Base-by-base conservation (phyloP, 2,113 vertebrate species). In the Rhinopithecus roxellana region DNA sequence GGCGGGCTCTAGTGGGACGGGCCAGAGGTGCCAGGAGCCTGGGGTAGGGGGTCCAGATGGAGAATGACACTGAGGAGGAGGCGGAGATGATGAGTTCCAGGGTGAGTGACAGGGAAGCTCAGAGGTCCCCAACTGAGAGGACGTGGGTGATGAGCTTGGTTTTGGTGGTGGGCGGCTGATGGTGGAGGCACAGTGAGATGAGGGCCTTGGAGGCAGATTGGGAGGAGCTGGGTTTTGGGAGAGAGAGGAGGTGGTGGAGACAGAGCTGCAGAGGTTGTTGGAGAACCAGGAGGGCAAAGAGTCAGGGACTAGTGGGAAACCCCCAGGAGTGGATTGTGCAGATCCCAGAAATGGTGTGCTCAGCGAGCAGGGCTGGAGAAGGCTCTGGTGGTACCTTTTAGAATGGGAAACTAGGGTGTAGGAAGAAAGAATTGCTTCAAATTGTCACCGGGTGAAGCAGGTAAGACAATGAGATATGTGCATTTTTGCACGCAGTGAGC, bases 381-480 rank as follows among this genome's bases (percentile, higher is more conserved):
- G 59, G 18, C 30, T 14, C 77, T 27, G 43, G 79, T 2, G 45
- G 35, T 5, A 5, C 64, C 35, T 40, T 90, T 84, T 25, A 17
- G 18, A 52, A 48, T 22, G 69, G 50, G 80, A 43, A 55, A 11
- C 25, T 82, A 75, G 81, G 81, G 9, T 8, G 13, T 0, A 70
- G 84, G 32, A 32, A 90, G 64, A 30, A 23, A 67, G 50, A 7
- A 2, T 25, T 40, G n/a, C 55, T 43, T 35, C 78, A 14, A 82
- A 72, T 6, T 17, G 12, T 59, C 75, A 22, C 32, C 23, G 48
- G 74, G 25, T 61, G 18, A 5, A 77, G n/a, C 9, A 48, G 38
- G 7, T 7, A 0, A 50, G 91, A 59, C 10, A 3, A 0, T 5
- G 43, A 61, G 48, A 52, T 27, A 8, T 1, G 5, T 40, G 0